Conservation (phyloP, 1,140 invertebrate genomes). For the Zaprionus kolodkinae region DNA sequence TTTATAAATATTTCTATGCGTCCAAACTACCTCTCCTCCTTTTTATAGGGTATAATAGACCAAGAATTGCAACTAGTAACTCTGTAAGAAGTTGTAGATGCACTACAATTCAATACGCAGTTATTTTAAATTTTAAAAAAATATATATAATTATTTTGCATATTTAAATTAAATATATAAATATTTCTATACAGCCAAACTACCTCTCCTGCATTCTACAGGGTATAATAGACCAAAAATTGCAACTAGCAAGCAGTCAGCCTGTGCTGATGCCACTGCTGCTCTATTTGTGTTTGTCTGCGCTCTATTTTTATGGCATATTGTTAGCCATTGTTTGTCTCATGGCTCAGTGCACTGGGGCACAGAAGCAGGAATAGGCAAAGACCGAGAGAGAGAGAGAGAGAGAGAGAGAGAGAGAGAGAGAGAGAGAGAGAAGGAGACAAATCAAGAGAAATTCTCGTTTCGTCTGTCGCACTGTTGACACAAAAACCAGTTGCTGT, state of each 20-base stretch:
- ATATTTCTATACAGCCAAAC: not conserved
- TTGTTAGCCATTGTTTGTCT: constrained; percentile 50
- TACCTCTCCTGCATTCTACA: not conserved
- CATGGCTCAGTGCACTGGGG: constrained; percentile 34
- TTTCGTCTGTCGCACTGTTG: constrained; percentile 37
- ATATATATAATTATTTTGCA: not conserved
- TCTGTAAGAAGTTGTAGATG: not conserved
- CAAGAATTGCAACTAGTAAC: no score
- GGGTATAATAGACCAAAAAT: constrained; percentile 45
- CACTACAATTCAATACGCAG: not conserved
- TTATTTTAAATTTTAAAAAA: not conserved
- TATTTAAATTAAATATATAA: not conserved
- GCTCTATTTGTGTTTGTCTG: constrained; percentile 23
- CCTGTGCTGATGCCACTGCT: not conserved
- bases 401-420: not conserved
- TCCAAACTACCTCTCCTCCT: not conserved
- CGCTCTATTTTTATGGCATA: constrained; percentile 39
- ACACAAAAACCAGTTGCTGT: constrained; percentile 57
- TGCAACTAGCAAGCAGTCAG: constrained; percentile 22
- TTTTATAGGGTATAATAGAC: constrained; percentile 22
- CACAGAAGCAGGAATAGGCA: constrained; percentile 3
- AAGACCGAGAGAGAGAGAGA: not conserved
- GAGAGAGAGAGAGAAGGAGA: not conserved
- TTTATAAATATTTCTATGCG: not conserved
- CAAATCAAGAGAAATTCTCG: constrained; percentile 39